Evolutionary conservation across 1,140 invertebrate genomes (phyloP), one percentile per base, ranked within the genome.

Genomic region (Atta colombica): DNA sequence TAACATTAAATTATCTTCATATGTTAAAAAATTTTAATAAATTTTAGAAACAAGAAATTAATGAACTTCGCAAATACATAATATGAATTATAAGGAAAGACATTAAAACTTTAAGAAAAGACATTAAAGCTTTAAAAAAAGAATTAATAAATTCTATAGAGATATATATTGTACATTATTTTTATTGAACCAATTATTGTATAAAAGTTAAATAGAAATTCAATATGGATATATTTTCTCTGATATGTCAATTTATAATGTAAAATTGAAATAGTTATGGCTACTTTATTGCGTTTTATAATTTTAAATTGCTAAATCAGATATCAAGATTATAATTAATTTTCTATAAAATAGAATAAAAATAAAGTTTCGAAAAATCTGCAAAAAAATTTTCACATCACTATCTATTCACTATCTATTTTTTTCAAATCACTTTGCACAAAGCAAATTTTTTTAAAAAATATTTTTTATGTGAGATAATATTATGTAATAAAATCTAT

Each of bases 281-380:
- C 1, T 16, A 35, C 8, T 5, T 65, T n/a, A 78, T 21, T n/a
- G 18, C 12, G 45, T 69, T 69, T 80, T 25, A 12, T 53, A 68
- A 80, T 10, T 55, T 58, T 55, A 39, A 12, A n/a, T 69, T 14
- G 2, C 8, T 39, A 51, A 45, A 49, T 77, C 77, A 80, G 21
- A 66, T 53, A 78, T 68, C 18, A 14, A 80, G 12, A 68, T 80
- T 68, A 35, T 7, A 49, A 45, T 61, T 21, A 77, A 77, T 68
- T 53, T 35, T 66, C 14, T n/a, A 8, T 28, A 60, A 72, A 82
- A n/a, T 82, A 21, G 5, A 18, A 51, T 61, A 2, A 31, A 65
- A 3, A 61, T 74, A 61, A 61, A 82, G 28, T 21, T 51, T 4
- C 7, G 21, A 3, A 21, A 45, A 25, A 81, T 35, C 49, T 81